Percentiles rank a stretch among this genome's conserved stretches.
Conservation (phyloP, 2,888 invertebrate genomes). For the Hyppa rectilinea region DNA sequence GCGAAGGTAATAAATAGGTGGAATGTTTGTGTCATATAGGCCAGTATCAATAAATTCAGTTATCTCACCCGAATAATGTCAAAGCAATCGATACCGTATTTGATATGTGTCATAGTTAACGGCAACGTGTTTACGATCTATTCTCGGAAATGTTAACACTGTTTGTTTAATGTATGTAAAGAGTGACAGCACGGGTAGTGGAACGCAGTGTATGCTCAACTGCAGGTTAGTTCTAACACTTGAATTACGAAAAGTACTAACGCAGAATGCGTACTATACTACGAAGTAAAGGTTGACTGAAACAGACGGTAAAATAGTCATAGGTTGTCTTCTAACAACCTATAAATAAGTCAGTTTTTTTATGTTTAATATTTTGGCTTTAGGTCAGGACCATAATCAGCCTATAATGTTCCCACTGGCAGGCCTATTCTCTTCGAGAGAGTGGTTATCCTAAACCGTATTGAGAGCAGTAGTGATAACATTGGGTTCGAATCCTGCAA, state of each 20-base stretch:
- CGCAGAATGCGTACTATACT: no score
- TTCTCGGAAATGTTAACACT: constrained; percentile 24
- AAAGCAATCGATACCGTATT: neutral
- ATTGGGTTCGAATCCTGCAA: no score
- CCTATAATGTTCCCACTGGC: no score
- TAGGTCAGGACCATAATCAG: neutral
- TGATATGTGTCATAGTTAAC: constrained; percentile 23
- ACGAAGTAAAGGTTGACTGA: neutral
- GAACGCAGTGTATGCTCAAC: neutral
- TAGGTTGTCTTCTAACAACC: neutral
- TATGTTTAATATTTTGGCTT: neutral
- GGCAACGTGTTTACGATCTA: constrained; percentile 10
- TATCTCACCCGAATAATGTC: neutral
- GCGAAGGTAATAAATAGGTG: neutral
- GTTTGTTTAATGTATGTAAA: neutral
- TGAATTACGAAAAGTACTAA: neutral
- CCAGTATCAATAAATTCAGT: neutral
- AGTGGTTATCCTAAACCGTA: no score
- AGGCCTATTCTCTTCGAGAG: no score
- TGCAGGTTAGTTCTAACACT: neutral
- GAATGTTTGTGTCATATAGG: neutral
- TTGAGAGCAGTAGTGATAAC: no score
- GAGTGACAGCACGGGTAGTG: neutral
- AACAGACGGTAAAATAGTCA: neutral
- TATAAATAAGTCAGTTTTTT: neutral